Evolutionary conservation across 1,140 invertebrate species (phyloP), one percentile per base, ranked within the genome.

Genomic region (Littorina saxatilis): DNA sequence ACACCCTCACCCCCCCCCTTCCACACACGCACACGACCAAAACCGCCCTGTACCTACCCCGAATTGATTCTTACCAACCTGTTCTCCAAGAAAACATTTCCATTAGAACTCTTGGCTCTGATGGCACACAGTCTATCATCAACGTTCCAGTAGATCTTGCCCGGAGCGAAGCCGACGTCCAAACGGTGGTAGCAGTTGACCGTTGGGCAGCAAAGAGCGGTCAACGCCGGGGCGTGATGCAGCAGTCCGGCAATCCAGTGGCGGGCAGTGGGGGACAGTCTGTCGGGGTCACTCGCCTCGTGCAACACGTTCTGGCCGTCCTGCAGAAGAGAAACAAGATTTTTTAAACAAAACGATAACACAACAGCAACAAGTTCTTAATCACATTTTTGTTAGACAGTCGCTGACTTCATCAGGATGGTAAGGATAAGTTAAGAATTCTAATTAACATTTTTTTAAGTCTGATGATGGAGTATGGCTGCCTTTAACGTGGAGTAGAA

Each of bases 201-300:
- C 37, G 76, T 83, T 11, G 82, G 82, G 43, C 55, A 75, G 39
- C 20, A 61, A 0, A 83, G 43, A 0, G 82, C 82, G 29, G 27
- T 63, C 50, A 83, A n/a, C 23, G 66, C 76, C 9, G 66, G 47
- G 15, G 76, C 77, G 32, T 83, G 82, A 13, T 83, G 37, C 32
- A 83, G 70, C 66, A 83, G 32, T 4, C 82, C 82, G 7, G 82
- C 82, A 13, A 83, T 74, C 82, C 82, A 83, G 29, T 52, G 40
- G 13, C 58, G 37, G 27, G 68, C 76, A 5, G 73, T 27, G 7
- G 29, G 63, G 32, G 82, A 83, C 27, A 83, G 50, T 43, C 75
- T 79, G 66, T 61, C 66, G 15, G 47, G 32, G 39, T 73, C 58
- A 3, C 15, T 15, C 5, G 32, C 40, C 23, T 83, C 82, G 29